Evolutionary conservation across 1,140 invertebrate species (phyloP), one percentile per base, ranked within the genome.

Genomic region (Prorops nasuta): DNA sequence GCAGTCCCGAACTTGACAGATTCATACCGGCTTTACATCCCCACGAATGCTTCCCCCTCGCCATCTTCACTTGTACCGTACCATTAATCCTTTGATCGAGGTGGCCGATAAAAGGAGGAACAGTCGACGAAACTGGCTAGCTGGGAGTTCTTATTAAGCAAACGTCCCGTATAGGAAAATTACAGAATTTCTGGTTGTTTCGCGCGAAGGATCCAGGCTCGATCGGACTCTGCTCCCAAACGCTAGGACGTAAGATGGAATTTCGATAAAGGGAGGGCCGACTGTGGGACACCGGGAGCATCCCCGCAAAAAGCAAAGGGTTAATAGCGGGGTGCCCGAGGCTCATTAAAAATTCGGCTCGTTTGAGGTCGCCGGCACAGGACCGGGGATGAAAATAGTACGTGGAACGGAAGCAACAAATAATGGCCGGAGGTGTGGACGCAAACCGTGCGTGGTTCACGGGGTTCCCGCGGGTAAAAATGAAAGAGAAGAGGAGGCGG

Each of bases 351-450:
- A 63, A 70, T 67, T 64, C 67, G 60, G 59, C 24, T 28, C 24
- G 6, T 28, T n/a, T n/a, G n/a, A n/a, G n/a, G n/a, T n/a, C n/a
- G n/a, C n/a, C n/a, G n/a, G n/a, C n/a, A n/a, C n/a, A n/a, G n/a
- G n/a, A 28, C 31, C 47, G 28, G 45, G 49, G 63, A 68, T 73
- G 60, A 64, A 72, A 74, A 73, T 74, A 74, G 69, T 69, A 52
- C 56, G 47, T 21, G 44, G 64, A 71, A 64, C 74, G 73, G 73
- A 77, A 76, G 74, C 69, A 68, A 76, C 71, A 76, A 77, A 77
- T 76, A 76, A 74, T 69, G 65, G 49, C 48, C 56, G 50, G 63
- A 72, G 71, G 72, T 74, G 71, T 66, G 70, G 72, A 68, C 58
- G 64, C 64, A 74, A 74, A 77, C 73, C 57, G 65, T 57, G 73